phyloP scores from a whole-genome alignment of 2,888 invertebrate genomes.

The Cremastinae sp. region DNA sequence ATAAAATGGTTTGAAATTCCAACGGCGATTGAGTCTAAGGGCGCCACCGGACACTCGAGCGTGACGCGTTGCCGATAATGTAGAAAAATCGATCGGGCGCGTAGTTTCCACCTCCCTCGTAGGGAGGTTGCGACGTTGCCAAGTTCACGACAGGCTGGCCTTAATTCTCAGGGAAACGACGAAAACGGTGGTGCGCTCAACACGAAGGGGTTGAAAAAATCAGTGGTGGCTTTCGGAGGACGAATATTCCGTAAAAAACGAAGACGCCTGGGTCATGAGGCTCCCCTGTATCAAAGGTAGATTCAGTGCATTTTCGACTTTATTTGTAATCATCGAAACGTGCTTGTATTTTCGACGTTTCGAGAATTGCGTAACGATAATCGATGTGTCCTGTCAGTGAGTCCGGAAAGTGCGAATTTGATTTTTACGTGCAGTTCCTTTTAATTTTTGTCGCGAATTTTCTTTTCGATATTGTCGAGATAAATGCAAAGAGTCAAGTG shows the following conservation, averaged over 20 bases:
- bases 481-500: not conserved
- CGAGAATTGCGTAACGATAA: conserved; percentile 44
- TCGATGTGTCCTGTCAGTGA: conserved; percentile 48
- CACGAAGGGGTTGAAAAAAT: conserved; percentile 63
- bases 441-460: too few relatives aligned
- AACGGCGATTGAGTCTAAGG: conserved; percentile 20
- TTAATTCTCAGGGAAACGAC: conserved; percentile 53
- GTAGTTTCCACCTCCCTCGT: not conserved
- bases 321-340: not conserved
- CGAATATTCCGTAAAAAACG: conserved; percentile 47
- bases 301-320: not conserved
- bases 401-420: conserved; percentile 6
- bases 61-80: conserved; percentile 61
- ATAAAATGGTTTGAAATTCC: conserved; percentile 64
- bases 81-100: conserved; percentile 65
- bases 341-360: conserved; percentile 12
- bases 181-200: conserved; percentile 49
- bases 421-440: not conserved
- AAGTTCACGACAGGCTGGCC: conserved; percentile 57
- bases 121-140: conserved; percentile 66
- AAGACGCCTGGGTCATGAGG: conserved; percentile 66
- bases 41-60: conserved; percentile 61
- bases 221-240: conserved; percentile 47
- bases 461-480: not conserved
- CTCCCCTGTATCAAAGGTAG: conserved; percentile 60